These are phyloP conservation scores for Amazonetta brasiliensis DNA, from an alignment of 2,797 vertebrate species.

Conservation along the genomic window DNA sequence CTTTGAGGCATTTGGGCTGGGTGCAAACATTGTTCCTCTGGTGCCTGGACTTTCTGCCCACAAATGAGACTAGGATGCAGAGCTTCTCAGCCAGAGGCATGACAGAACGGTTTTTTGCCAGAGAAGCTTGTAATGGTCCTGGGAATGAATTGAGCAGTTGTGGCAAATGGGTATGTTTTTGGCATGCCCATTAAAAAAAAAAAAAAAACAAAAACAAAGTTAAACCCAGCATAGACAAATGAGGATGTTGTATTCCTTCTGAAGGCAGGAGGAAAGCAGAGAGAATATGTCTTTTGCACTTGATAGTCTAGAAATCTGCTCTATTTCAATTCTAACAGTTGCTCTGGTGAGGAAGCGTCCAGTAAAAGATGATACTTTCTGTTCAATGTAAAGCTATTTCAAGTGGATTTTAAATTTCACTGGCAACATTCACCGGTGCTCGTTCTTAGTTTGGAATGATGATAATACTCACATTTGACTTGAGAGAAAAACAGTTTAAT, in stretches of 20 bases:
- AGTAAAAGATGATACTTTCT: background rate
- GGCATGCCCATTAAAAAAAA: background rate
- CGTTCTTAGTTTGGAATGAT: background rate
- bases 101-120: background rate
- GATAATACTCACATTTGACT: background rate
- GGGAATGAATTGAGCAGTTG: background rate
- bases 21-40: background rate
- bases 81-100: background rate
- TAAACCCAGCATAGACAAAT: background rate
- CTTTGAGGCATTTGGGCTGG: background rate
- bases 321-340: background rate
- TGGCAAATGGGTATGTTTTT: rapidly evolving
- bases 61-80: background rate
- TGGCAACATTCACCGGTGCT: constrained; percentile 2
- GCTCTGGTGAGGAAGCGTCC: background rate
- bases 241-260: background rate
- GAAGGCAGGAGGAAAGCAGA: background rate
- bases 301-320: background rate
- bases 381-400: background rate
- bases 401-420: background rate
- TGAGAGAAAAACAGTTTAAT: constrained; percentile 19
- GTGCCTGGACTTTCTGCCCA: background rate
- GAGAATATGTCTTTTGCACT: background rate
- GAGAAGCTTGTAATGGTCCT: background rate
- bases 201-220: background rate